These are phyloP conservation scores for Hirtodrosophila confusa DNA, from an alignment of 2,888 invertebrate species.

Conservation along the genomic window DNA sequence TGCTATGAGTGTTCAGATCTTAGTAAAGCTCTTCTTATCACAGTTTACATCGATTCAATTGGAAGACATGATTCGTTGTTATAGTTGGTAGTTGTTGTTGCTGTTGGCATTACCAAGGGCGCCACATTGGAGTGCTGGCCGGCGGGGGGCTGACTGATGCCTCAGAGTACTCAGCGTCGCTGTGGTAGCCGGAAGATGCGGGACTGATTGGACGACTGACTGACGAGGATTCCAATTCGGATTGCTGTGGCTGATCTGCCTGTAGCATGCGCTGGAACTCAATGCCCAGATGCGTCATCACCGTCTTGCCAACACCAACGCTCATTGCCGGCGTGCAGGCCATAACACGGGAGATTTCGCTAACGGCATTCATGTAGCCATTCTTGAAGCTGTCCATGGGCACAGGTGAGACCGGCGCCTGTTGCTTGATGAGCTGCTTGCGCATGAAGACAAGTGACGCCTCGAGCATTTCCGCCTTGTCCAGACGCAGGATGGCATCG, in stretches of 20 bases:
- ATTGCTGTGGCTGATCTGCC: conserved; percentile 49
- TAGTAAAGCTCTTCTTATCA: conserved; percentile 66
- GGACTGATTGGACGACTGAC: conserved; percentile 75
- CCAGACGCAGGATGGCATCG: conserved; percentile 93
- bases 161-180: conserved; percentile 72
- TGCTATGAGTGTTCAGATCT: conserved; percentile 23
- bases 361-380: conserved; percentile 94
- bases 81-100: conserved; percentile 21
- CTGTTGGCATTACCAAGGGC: conserved; percentile 67
- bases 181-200: conserved; percentile 83
- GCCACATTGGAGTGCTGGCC: conserved; percentile 61
- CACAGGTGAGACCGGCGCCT: conserved; percentile 85
- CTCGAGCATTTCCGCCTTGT: conserved; percentile 95
- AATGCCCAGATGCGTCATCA: conserved; percentile 95
- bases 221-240: conserved; percentile 45
- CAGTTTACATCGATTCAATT: conserved; percentile 55
- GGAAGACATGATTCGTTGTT: conserved; percentile 66
- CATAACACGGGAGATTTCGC: conserved; percentile 93
- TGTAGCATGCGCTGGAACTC: conserved; percentile 87
- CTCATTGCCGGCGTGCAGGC: conserved; percentile 94
- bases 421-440: conserved; percentile 83
- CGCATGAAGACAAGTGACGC: conserved; percentile 93
- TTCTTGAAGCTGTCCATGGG: conserved; percentile 90
- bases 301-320: conserved; percentile 92
- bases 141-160: conserved; percentile 48